phyloP scores from a whole-genome alignment of 2,797 vertebrate species.

The Distichodus sexfasciatus region DNA sequence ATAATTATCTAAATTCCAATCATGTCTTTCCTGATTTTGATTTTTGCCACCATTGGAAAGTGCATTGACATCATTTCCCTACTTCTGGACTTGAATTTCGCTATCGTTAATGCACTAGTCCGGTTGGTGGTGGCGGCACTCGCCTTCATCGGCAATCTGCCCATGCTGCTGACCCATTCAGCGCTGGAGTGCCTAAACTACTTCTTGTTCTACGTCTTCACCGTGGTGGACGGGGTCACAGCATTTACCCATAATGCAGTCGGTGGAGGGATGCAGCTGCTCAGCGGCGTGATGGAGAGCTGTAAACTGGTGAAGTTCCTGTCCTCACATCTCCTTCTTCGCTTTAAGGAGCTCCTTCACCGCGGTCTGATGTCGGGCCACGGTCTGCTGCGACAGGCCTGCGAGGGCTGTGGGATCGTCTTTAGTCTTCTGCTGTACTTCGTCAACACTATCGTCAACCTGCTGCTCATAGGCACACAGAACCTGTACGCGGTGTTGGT shows the following conservation, averaged over 20 bases:
- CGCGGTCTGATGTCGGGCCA: slow-evolving; percentile 78
- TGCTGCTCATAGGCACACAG: slow-evolving; percentile 85
- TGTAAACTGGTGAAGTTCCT: slow-evolving; percentile 87
- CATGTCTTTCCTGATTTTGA: slow-evolving; percentile 69
- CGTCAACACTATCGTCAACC: slow-evolving; percentile 88
- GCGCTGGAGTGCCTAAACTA: slow-evolving; percentile 75
- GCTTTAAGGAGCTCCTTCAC: slow-evolving; percentile 82
- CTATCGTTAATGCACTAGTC: slow-evolving; percentile 83
- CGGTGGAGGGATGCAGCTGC: slow-evolving; percentile 67
- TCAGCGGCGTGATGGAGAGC: slow-evolving; percentile 82
- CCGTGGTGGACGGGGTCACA: slow-evolving; percentile 65
- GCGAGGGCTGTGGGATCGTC: slow-evolving; percentile 82
- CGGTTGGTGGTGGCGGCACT: slow-evolving; percentile 72
- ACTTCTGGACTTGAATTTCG: slow-evolving; percentile 87
- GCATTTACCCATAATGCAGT: slow-evolving; percentile 64
- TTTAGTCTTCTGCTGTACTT: slow-evolving; percentile 88
- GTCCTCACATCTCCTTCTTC: slow-evolving; percentile 78
- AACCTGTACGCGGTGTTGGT: slow-evolving; percentile 75
- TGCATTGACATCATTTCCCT: slow-evolving; percentile 72
- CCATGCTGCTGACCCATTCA: slow-evolving; percentile 68
- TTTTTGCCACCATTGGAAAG: slow-evolving; percentile 66
- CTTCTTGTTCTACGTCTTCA: slow-evolving; percentile 60
- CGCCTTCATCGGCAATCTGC: slow-evolving; percentile 75
- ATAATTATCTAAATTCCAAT: slow-evolving; percentile 29
- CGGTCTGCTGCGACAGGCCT: slow-evolving; percentile 69